Base-by-base conservation (phyloP, 2,797 vertebrate genomes). In the Varecia variegata region DNA sequence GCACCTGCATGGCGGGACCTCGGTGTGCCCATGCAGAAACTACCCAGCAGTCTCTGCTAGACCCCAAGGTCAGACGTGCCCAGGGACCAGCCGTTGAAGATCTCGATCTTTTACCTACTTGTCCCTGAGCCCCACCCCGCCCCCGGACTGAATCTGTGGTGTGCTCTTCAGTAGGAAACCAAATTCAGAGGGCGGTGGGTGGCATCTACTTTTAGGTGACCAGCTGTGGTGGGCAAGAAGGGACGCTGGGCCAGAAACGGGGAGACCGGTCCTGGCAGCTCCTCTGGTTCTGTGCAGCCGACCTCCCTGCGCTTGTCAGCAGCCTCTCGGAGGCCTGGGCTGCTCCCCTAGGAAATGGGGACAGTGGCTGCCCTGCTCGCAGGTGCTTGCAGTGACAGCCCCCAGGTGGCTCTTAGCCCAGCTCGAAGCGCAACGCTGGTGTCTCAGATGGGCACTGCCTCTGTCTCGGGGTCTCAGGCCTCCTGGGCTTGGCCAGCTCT, bases 261-360 rank as follows among this genome's bases (percentile, higher is more conserved):
- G 9, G 30, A 45, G 45, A 9, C 7, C 0, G 0, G 1, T 25
- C 38, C 38, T 35, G 9, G 7, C 2, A 1, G 3, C 3, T 7
- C 52, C 8, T 35, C 40, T 1, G 13, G 38, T 32, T 56, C 79
- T 50, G 47, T 35, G 5, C 35, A 47, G 23, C 60, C 11, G 2
- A 9, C 56, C 7, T 5, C 43, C 32, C 62, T 62, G 65, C 18
- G 35, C 65, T 15, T 4, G 23, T 45, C 35, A 20, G 8, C 40
- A 73, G 73, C n/a, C 14, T 54, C 40, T 60, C 7, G 1, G 2
- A 56, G 32, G 23, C 25, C 30, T 5, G 6, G 43, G n/a, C 0
- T 5, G 68, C 18, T 58, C 27, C 67, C 27, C 58, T 30, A 23
- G 56, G 54, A 45, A 30, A 3, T 12, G 13, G 50, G 7, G 56